A percentile compares a stretch with the other conserved stretches of the same genome.
These are phyloP conservation scores for Toxotes jaculatrix DNA, from an alignment of 2,113 vertebrate genomes.

Conservation along the genomic window DNA sequence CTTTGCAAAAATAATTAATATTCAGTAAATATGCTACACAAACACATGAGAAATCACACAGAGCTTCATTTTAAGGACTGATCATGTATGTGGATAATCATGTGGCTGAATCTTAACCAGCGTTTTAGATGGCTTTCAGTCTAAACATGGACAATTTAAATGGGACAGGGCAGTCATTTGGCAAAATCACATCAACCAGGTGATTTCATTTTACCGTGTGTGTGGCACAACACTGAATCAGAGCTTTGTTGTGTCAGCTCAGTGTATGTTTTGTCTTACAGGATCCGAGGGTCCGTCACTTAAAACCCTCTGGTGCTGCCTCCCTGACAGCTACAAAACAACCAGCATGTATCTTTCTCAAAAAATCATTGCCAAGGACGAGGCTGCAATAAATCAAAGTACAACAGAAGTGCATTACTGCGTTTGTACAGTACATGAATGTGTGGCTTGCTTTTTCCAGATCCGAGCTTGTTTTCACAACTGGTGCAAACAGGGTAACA, in stretches of 20 bases:
- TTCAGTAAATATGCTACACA: not conserved
- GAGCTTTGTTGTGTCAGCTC: not conserved
- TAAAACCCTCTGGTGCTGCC: constrained; percentile 14
- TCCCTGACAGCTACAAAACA: constrained; percentile 30
- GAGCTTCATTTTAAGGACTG: too few species aligned
- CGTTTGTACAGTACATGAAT: constrained; percentile 21
- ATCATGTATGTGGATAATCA: not conserved
- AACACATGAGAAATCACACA: not conserved
- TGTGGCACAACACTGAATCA: not conserved
- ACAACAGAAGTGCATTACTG: not conserved
- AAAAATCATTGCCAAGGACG: not conserved
- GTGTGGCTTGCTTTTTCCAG: constrained; percentile 4
- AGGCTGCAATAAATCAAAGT: constrained; percentile 24
- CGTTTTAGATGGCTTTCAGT: not conserved
- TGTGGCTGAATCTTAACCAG: not conserved
- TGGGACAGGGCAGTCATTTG: not conserved
- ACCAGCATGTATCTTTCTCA: constrained; percentile 6
- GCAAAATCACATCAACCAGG: too few species aligned
- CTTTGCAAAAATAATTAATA: not conserved
- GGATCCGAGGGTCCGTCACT: not conserved
- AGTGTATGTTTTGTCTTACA: constrained; percentile 12
- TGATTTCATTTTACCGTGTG: constrained; percentile 21
- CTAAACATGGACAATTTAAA: not conserved
- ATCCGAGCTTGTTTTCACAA: not conserved
- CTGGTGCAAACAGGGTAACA: too few species aligned